Base-by-base conservation (phyloP, 1,140 invertebrate genomes). In the Lepidurus packardi region DNA sequence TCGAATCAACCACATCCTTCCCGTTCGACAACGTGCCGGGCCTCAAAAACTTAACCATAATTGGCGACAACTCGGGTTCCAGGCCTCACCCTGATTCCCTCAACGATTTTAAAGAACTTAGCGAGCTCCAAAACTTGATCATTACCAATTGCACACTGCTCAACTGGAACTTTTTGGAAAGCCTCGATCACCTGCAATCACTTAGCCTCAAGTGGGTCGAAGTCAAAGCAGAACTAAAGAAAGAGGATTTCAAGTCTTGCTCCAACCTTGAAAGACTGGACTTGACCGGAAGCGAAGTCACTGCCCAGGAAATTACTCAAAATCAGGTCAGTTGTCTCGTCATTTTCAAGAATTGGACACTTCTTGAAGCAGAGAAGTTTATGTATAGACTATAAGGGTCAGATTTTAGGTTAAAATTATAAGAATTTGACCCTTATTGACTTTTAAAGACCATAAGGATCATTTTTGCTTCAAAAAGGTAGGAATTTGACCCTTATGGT, bases 1-100 rank as follows among this genome's bases (percentile, higher is more conserved):
- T 65, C 13, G 21, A 65, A 65, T 65, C 53, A 65, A 21, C 53
- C 53, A 65, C 53, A 65, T 65, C 53, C 53, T 65, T 65, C 53
- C 53, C 53, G 8, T 65, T 65, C 53, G 5, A 21, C 21, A n/a
- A 9, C 21, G 13, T 65, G 6, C 1, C n/a, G 16, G 1, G 53
- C 53, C 53, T 65, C 1, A 21, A 65, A 65, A 65, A 0, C 13
- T 21, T 65, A 21, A 65, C 16, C 53, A 65, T 65, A 65, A 65
- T 0, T 65, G 53, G 53, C 13, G 53, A 65, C 53, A 65, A 65
- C 6, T 21, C 53, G 4, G 16, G 1, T 65, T 65, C 53, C 1
- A 21, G 4, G 3, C n/a, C 53, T 16, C 16, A n/a, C 53, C n/a
- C n/a, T 21, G 21, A 16, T 65, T 16, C 21, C 53, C 4, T 5